Conservation (phyloP, 92 coral and sea anemone genomes). For the Epizoanthus ramosus region DNA sequence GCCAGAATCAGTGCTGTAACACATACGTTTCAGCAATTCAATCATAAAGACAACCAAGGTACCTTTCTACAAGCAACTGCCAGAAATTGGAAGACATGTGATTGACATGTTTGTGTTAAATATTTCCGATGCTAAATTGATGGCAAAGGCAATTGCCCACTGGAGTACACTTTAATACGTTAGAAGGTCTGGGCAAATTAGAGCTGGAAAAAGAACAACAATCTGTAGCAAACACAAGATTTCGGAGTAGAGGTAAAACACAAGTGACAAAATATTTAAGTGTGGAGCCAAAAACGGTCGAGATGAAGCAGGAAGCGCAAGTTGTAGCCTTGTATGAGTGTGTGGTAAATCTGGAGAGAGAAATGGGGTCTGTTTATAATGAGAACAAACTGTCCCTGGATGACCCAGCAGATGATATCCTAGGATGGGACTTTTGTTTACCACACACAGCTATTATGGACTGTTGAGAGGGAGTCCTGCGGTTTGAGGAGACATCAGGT, state of each 20-base stretch:
- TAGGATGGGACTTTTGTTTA: constrained; percentile 35
- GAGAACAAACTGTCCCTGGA: background rate
- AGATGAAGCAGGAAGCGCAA: constrained; percentile 27
- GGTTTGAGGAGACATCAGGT: background rate
- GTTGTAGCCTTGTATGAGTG: constrained; percentile 8
- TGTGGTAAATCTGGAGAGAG: constrained; percentile 16
- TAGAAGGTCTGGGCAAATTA: constrained; percentile 20
- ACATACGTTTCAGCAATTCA: background rate
- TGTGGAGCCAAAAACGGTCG: constrained; percentile 19
- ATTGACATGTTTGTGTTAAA: background rate
- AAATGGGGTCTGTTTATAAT: background rate
- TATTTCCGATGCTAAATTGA: constrained; percentile 5
- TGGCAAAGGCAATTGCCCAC: constrained; percentile 14
- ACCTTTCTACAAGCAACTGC: constrained; percentile 8
- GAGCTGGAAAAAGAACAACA: constrained; percentile 32
- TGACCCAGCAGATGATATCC: constrained; percentile 23
- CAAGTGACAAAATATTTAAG: background rate
- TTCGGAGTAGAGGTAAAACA: constrained; percentile 10
- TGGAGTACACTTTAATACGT: constrained; percentile 26
- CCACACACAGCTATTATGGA: constrained; percentile 10
- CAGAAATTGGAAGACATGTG: constrained; percentile 25
- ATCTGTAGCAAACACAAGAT: constrained; percentile 11
- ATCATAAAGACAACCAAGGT: background rate
- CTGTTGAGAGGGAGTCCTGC: background rate
- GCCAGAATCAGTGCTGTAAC: background rate